Percentiles rank a stretch among this genome's conserved stretches.
These are phyloP conservation scores for Agapostemon virescens DNA, from an alignment of 2,888 invertebrate species.

Conservation along the genomic window DNA sequence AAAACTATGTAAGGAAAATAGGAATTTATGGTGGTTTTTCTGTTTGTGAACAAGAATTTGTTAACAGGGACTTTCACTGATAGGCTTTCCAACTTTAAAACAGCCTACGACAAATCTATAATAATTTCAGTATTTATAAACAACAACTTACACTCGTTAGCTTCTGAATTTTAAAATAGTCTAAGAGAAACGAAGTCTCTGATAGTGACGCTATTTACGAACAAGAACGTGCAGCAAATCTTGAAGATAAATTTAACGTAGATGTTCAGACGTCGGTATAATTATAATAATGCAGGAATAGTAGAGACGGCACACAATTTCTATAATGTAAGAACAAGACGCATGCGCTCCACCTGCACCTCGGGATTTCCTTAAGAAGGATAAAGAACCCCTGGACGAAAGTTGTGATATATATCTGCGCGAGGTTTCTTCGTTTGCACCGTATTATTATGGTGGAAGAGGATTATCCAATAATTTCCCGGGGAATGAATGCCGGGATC, in stretches of 20 bases:
- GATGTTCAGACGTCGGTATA: not conserved
- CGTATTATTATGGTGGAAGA: slow-evolving; percentile 63
- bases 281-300: not conserved
- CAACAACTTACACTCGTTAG: no score
- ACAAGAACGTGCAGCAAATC: not conserved
- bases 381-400: slow-evolving; percentile 35
- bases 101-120: no score
- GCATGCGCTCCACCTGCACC: not conserved
- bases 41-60: no score
- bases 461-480: slow-evolving; percentile 62
- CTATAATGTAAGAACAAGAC: not conserved
- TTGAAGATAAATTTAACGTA: not conserved
- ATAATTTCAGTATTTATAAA: no score
- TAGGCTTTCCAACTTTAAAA: no score
- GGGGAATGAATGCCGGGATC: slow-evolving; percentile 43
- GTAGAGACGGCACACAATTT: not conserved
- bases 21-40: no score
- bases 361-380: slow-evolving; percentile 47
- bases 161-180: no score
- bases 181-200: no score
- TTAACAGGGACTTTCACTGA: no score
- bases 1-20: no score
- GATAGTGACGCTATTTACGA: no score
- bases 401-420: slow-evolving; percentile 55
- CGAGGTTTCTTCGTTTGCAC: slow-evolving; percentile 49